phyloP scores from a whole-genome alignment of 23 tunicate species.

The Diplosoma virens region DNA sequence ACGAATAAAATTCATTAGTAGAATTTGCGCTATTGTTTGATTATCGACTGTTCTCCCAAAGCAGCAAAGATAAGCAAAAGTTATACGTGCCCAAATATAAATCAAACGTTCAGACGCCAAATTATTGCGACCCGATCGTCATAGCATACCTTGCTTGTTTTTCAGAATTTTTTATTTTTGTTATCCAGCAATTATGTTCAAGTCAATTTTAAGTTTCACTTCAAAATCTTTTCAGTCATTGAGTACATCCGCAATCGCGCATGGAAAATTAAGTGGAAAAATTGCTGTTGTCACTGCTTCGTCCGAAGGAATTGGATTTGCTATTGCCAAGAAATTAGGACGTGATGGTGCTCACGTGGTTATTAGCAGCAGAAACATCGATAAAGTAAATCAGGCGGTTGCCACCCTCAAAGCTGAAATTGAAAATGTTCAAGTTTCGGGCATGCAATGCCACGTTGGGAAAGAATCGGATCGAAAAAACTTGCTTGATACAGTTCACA shows the following conservation, averaged over 20 bases:
- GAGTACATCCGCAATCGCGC: background rate
- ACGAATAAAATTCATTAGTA: no score
- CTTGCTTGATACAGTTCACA: slow-evolving; percentile 38
- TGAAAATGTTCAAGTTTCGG: slow-evolving; percentile 47
- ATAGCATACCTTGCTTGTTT: no score
- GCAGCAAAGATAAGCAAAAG: no score
- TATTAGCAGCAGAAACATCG: slow-evolving; percentile 74
- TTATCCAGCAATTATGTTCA: no score
- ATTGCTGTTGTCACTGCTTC: slow-evolving; percentile 97
- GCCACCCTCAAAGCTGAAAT: slow-evolving; percentile 43
- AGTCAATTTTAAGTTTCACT: no score
- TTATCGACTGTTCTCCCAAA: no score
- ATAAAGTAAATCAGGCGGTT: slow-evolving; percentile 77
- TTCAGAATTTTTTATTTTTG: no score
- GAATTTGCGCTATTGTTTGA: no score
- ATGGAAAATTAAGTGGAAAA: slow-evolving; percentile 59
- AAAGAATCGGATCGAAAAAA: slow-evolving; percentile 51
- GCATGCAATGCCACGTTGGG: slow-evolving; percentile 77
- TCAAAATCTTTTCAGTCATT: no score
- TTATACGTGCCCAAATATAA: no score
- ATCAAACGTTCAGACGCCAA: no score
- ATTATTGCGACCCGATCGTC: no score
- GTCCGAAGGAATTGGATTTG: slow-evolving; percentile 88
- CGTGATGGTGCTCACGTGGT: slow-evolving; percentile 87
- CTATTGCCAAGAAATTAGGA: slow-evolving; percentile 78